Base-by-base conservation (phyloP, 1,140 invertebrate genomes). In the Atopsyche davidsoni region DNA sequence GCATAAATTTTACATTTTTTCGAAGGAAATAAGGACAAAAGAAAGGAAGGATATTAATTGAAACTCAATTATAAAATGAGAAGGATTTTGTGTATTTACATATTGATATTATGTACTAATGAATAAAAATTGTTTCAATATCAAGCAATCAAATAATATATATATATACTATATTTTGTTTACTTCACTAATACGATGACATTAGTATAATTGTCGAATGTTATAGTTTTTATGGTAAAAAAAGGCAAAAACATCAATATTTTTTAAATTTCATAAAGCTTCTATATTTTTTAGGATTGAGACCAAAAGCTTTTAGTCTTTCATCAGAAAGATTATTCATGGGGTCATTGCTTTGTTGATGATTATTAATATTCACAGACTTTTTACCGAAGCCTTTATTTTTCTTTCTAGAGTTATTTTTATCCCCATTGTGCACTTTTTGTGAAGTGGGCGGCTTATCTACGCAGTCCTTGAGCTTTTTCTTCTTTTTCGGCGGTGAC, bases 281-380 rank as follows among this genome's bases (percentile, higher is more conserved):
- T 51, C 64, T 67, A 53, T 77, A 90, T 63, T 93, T 94, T 57
- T 90, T 92, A 1, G 92, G 89, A 78, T 95, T 94, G 32, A 96
- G 81, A 50, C 91, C 92, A 69, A 89, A 97, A 0, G 89, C 89
- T 63, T 82, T 79, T 1, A 96, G 68, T 53, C 93, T 78, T 51
- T 87, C 82, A 67, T 90, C 83, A 38, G 83, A 81, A 19, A 89
- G 61, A 9, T 69, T 72, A 43, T 61, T 57, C 11, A 75, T 60
- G 11, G 68, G 61, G 53, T 71, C 63, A 35, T 59, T 42, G 56
- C 60, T 58, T 36, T 57, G 22, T 35, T 24, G 39, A 42, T 25
- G 36, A 14, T 24, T 32, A 18, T 38, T 40, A 44, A 24, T 25
- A 21, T 25, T 44, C 22, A 25, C 6, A 7, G 24, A 28, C 6